Evolutionary conservation across 2,797 vertebrate genomes (phyloP).

Genomic region (Pogoniulus pusillus): DNA sequence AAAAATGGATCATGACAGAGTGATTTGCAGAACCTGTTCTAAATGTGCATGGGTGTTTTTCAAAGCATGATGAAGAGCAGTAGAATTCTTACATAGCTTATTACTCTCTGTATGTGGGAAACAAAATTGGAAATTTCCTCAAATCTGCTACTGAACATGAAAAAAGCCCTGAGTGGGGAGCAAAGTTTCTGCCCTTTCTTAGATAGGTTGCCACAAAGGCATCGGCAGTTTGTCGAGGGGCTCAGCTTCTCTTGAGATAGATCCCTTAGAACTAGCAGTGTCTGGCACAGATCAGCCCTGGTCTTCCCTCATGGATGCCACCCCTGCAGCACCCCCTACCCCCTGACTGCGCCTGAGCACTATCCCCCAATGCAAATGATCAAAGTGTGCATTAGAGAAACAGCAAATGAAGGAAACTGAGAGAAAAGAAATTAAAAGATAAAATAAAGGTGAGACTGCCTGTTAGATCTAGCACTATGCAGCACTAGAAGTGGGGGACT

Average conservation of each 20-base stretch:
- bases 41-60: neutral
- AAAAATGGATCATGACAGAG: neutral
- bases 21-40: neutral
- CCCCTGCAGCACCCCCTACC: neutral
- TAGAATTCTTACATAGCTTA: neutral
- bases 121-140: neutral
- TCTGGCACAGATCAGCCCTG: neutral
- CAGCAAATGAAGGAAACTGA: neutral
- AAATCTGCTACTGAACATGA: neutral
- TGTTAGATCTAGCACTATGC: neutral
- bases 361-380: neutral
- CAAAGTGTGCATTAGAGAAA: neutral
- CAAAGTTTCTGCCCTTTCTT: neutral
- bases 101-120: neutral
- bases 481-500: neutral
- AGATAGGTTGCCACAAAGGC: neutral
- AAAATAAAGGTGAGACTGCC: neutral
- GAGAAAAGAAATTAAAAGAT: too few relatives aligned
- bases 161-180: neutral
- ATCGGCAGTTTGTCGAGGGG: neutral
- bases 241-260: neutral
- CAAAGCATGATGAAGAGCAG: neutral
- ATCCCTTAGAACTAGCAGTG: fast-evolving
- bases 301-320: neutral
- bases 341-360: neutral